phyloP scores from a whole-genome alignment of 2,797 vertebrate genomes.

The Tarsius wallacei region DNA sequence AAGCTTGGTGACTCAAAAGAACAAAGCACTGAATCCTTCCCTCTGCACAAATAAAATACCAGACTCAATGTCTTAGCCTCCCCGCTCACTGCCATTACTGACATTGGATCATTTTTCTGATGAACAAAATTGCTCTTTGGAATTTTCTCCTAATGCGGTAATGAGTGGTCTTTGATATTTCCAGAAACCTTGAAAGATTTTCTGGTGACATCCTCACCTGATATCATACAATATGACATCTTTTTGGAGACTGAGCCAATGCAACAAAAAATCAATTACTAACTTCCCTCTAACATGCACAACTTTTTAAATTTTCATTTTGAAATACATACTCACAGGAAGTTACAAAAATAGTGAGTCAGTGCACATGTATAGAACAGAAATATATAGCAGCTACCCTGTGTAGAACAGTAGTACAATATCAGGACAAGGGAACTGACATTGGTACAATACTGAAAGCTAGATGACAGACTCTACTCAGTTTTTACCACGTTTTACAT shows the following conservation, averaged over 20 bases:
- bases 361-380: background rate
- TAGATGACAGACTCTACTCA: background rate
- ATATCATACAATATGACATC: background rate
- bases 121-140: background rate
- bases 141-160: background rate
- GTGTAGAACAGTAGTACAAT: background rate
- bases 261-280: background rate
- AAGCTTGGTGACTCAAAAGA: background rate
- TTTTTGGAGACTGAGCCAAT: background rate
- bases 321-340: background rate
- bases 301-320: background rate
- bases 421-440: background rate
- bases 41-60: background rate
- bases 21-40: background rate
- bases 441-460: background rate
- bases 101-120: background rate
- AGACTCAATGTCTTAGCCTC: background rate
- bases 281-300: background rate
- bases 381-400: background rate
- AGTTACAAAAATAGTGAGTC: background rate
- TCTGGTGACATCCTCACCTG: background rate
- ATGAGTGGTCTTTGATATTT: background rate
- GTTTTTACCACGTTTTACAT: background rate
- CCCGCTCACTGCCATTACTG: background rate
- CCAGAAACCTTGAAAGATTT: background rate